Evolutionary conservation across 2,113 vertebrate species (phyloP).

Genomic region (Propithecus coquereli): DNA sequence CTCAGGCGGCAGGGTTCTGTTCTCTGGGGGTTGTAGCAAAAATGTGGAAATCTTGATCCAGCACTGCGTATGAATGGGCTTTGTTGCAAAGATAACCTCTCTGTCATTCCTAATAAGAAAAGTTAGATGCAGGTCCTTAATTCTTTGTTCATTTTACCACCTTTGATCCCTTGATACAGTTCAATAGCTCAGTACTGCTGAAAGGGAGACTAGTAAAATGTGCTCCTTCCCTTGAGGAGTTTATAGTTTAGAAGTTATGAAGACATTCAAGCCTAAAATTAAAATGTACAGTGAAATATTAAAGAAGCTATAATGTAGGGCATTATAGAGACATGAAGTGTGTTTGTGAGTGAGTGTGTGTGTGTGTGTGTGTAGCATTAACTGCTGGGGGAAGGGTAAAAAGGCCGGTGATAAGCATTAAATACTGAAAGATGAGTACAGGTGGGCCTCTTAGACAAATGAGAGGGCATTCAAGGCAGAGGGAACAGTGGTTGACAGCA

Average conservation of each 20-base stretch:
- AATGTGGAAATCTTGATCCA: not conserved
- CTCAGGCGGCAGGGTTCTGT: not conserved
- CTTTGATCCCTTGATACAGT: not conserved
- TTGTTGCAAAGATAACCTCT: not conserved
- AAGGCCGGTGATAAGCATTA: not conserved
- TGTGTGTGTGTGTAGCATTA: not conserved
- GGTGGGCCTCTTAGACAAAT: not conserved
- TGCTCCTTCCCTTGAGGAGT: not conserved
- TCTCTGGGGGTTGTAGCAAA: not conserved
- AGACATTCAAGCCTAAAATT: constrained; percentile 1
- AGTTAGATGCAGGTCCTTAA: not conserved
- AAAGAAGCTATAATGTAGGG: not conserved
- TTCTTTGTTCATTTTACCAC: not conserved
- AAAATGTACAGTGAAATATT: not conserved
- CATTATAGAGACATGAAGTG: not conserved
- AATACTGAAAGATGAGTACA: constrained; percentile 3
- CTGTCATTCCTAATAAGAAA: not conserved
- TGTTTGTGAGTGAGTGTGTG: not conserved
- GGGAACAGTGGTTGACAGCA: not conserved
- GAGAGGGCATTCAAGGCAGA: not conserved
- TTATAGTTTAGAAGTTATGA: not conserved
- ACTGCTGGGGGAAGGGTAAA: not conserved
- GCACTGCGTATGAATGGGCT: not conserved
- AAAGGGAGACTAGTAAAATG: not conserved
- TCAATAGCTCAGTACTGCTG: not conserved